phyloP scores from a whole-genome alignment of 92 coral and sea anemone genomes.

The Galaxea fascicularis region DNA sequence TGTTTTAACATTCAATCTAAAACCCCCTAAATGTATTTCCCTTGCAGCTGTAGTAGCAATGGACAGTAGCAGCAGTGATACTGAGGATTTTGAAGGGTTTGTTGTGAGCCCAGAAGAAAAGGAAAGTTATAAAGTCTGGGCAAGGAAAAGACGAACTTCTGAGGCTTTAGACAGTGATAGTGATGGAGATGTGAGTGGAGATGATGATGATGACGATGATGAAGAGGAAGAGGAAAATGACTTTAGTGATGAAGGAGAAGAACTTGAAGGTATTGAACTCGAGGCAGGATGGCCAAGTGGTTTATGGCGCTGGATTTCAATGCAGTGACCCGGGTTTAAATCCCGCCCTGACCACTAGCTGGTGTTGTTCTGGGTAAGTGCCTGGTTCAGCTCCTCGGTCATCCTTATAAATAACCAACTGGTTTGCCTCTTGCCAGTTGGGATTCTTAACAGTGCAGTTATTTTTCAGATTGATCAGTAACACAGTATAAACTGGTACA shows the following conservation, averaged over 20 bases:
- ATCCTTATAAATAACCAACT: too few species aligned
- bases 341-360: too few species aligned
- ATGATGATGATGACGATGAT: conserved; percentile 20
- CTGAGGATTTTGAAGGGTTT: conserved; percentile 66
- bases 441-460: too few species aligned
- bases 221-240: background rate
- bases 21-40: too few species aligned
- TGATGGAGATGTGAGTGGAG: conserved; percentile 21
- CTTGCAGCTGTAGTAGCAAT: background rate
- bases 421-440: too few species aligned
- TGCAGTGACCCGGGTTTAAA: too few species aligned
- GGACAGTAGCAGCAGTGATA: conserved; percentile 36
- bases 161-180: conserved; percentile 26
- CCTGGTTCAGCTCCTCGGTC: too few species aligned
- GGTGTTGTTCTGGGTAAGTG: too few species aligned
- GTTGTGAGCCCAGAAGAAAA: conserved; percentile 50
- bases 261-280: background rate
- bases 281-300: background rate
- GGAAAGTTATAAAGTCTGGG: conserved; percentile 37
- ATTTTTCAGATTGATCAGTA: too few species aligned
- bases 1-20: too few species aligned
- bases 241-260: background rate
- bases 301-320: background rate
- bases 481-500: too few species aligned
- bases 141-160: conserved; percentile 52